Evolutionary conservation across 2,113 vertebrate genomes (phyloP).

Genomic region (Tychaedon coryphoeus): DNA sequence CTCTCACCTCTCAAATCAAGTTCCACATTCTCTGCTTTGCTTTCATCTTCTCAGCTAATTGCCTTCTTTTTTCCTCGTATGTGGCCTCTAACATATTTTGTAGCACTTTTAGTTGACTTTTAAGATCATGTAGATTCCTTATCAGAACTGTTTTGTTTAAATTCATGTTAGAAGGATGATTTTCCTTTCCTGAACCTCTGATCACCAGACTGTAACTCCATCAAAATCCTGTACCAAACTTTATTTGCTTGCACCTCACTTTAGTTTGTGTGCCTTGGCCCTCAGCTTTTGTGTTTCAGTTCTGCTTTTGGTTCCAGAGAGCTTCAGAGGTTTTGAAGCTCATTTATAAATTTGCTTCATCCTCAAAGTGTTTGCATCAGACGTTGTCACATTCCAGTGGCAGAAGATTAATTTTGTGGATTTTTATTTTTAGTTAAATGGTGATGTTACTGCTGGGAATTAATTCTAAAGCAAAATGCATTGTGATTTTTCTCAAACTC

Average conservation of each 20-base stretch:
- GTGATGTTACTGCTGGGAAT: background rate
- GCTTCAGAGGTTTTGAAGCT: background rate
- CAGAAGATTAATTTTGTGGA: background rate
- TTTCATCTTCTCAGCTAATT: background rate
- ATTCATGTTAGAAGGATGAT: background rate
- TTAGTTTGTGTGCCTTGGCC: background rate
- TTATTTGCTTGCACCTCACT: background rate
- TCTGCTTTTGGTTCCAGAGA: background rate
- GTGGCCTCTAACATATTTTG: background rate
- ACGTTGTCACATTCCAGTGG: background rate
- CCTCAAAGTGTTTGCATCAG: background rate
- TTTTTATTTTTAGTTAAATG: background rate
- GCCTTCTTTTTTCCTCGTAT: background rate
- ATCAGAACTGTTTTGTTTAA: background rate
- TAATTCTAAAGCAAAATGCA: background rate
- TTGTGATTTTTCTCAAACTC: background rate
- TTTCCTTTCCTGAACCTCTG: background rate
- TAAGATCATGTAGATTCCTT: accelerated
- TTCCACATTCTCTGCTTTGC: background rate
- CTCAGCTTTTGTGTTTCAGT: background rate
- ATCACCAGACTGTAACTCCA: background rate
- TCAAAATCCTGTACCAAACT: background rate
- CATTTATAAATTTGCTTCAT: background rate
- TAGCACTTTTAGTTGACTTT: background rate
- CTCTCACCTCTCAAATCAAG: background rate